Evolutionary conservation across 2,113 vertebrate genomes (phyloP).

Genomic region (Hyperopisus bebe): DNA sequence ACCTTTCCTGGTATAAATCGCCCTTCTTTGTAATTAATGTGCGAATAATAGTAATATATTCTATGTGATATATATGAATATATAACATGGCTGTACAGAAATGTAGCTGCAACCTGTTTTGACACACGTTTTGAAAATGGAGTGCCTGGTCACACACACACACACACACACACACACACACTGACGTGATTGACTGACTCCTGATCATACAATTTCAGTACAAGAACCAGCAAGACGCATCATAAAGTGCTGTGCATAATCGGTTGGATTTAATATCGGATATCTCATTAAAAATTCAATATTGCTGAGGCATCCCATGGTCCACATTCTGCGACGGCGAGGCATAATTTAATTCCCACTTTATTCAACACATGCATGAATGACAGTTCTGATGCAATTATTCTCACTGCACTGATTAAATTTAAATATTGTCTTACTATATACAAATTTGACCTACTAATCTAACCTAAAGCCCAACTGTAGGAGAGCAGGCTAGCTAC

Average conservation of each 20-base stretch:
- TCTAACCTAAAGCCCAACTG: neutral
- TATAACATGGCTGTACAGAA: neutral
- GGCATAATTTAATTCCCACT: constrained; percentile 9
- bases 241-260: neutral
- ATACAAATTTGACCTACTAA: neutral
- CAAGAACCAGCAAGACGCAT: neutral
- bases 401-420: constrained; percentile 7
- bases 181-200: neutral
- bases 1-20: neutral
- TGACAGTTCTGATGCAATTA: constrained; percentile 7
- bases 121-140: neutral
- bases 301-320: neutral
- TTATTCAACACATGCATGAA: constrained; percentile 6
- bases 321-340: neutral
- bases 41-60: neutral
- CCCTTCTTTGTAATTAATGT: neutral
- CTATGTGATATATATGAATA: neutral
- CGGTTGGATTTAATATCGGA: constrained; percentile 4
- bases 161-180: neutral
- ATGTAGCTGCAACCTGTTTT: neutral
- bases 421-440: constrained; percentile 6
- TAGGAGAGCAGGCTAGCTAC: neutral
- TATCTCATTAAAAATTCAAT: constrained; percentile 16
- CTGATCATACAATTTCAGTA: neutral
- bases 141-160: neutral